phyloP scores from a whole-genome alignment of 2,888 invertebrate species.

The Drosophila falleni region DNA sequence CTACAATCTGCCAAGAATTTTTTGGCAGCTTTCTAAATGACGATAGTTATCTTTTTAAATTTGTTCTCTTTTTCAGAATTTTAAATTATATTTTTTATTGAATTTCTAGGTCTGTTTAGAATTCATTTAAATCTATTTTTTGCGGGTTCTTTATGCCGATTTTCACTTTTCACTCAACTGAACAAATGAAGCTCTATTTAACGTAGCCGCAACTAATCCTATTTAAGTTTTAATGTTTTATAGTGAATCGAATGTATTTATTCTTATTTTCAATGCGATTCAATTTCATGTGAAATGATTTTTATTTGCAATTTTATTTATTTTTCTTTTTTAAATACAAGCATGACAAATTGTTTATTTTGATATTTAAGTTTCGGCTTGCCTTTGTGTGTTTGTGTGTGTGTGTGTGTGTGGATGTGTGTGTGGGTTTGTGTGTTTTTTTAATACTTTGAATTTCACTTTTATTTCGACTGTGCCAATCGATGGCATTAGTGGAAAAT shows the following conservation, averaged over 20 bases:
- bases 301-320: constrained; percentile 12
- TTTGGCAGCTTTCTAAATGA: constrained; percentile 44
- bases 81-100: constrained; percentile 1
- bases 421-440: constrained; percentile 27
- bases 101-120: constrained; percentile 12
- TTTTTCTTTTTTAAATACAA: constrained; percentile 26
- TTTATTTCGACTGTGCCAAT: constrained; percentile 69
- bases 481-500: constrained; percentile 78
- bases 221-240: constrained; percentile 63
- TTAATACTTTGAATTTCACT: constrained; percentile 73
- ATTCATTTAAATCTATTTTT: constrained; percentile 30
- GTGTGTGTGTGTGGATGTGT: constrained; percentile 19
- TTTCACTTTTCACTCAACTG: constrained; percentile 51
- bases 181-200: constrained; percentile 44
- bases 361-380: constrained; percentile 46
- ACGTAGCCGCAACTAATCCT: constrained; percentile 63
- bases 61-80: neutral
- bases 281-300: constrained; percentile 58
- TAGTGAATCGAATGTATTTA: constrained; percentile 28
- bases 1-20: constrained; percentile 35
- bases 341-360: constrained; percentile 69
- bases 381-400: constrained; percentile 4
- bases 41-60: constrained; percentile 7
- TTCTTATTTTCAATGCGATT: constrained; percentile 48
- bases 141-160: constrained; percentile 39